A percentile compares a stretch with the other conserved stretches of the same genome.
Evolutionary conservation across 1,140 invertebrate genomes (phyloP).

Genomic region (Heliconius hermathena): DNA sequence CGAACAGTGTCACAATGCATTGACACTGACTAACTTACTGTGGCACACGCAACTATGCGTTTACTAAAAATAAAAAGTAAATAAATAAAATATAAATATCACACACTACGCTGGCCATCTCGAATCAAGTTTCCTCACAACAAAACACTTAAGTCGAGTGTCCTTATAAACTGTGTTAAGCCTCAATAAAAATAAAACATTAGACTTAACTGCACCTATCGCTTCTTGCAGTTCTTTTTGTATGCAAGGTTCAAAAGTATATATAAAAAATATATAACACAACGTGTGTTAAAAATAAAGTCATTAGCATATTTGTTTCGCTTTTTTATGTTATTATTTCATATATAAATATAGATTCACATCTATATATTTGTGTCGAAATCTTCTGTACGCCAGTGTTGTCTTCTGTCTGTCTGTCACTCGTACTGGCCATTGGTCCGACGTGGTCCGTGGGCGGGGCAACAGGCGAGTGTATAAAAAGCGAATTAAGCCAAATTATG

Average conservation of each 20-base stretch:
- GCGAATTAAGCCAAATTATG: constrained; percentile 22
- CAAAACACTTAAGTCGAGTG: background rate
- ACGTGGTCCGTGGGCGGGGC: constrained; percentile 18
- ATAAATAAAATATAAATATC: constrained; percentile 2
- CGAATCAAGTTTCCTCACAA: constrained; percentile 8
- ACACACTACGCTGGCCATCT: background rate
- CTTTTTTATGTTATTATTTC: background rate
- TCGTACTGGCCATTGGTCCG: constrained; percentile 18
- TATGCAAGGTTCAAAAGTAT: background rate
- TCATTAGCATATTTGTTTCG: background rate
- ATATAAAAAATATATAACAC: background rate
- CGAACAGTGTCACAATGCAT: background rate
- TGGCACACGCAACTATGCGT: background rate
- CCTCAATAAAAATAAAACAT: constrained; percentile 7
- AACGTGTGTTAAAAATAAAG: background rate
- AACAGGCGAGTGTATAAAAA: constrained; percentile 19
- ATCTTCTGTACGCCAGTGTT: background rate
- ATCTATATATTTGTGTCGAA: background rate
- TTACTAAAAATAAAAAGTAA: background rate
- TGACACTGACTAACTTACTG: background rate
- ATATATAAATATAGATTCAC: background rate
- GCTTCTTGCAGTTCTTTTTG: background rate
- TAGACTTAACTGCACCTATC: constrained; percentile 13
- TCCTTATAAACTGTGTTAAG: constrained; percentile 10
- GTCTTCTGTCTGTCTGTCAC: constrained; percentile 10